These are phyloP conservation scores for Orchesellides sinensis DNA, from an alignment of 2,888 invertebrate species.

Conservation along the genomic window DNA sequence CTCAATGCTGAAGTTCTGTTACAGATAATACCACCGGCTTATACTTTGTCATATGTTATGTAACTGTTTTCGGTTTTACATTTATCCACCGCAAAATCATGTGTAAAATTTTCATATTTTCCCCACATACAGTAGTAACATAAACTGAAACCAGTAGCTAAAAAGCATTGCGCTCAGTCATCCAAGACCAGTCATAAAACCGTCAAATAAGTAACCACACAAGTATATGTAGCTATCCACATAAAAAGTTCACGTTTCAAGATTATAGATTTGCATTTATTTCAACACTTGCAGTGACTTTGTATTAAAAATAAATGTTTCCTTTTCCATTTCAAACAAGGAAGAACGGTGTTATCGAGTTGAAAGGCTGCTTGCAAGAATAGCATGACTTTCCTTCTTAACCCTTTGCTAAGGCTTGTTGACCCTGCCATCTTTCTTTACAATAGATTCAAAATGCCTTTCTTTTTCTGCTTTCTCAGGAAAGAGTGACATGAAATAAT, in stretches of 20 bases:
- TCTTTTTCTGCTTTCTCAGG: constrained; percentile 13
- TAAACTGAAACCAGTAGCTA: too few species aligned
- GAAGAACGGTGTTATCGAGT: not conserved
- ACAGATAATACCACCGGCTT: too few species aligned
- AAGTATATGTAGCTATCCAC: not conserved
- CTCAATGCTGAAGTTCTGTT: too few species aligned
- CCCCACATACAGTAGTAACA: too few species aligned
- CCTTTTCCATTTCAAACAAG: constrained; percentile 18
- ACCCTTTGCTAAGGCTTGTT: constrained; percentile 28
- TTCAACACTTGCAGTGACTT: constrained; percentile 14
- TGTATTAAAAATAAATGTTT: constrained; percentile 47
- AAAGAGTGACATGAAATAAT: constrained; percentile 34
- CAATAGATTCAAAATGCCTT: constrained; percentile 24
- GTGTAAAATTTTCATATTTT: too few species aligned
- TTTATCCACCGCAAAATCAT: too few species aligned
- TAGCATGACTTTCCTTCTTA: constrained; percentile 20
- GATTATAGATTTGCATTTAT: not conserved
- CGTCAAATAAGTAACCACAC: not conserved
- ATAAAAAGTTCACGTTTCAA: not conserved
- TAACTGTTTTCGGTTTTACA: too few species aligned
- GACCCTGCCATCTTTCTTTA: constrained; percentile 30
- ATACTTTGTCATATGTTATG: too few species aligned
- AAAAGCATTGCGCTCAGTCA: not conserved
- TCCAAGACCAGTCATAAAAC: not conserved
- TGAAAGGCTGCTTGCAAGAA: constrained; percentile 3